Base-by-base conservation (phyloP, 1,140 invertebrate species). In the Eupeodes corollae region DNA sequence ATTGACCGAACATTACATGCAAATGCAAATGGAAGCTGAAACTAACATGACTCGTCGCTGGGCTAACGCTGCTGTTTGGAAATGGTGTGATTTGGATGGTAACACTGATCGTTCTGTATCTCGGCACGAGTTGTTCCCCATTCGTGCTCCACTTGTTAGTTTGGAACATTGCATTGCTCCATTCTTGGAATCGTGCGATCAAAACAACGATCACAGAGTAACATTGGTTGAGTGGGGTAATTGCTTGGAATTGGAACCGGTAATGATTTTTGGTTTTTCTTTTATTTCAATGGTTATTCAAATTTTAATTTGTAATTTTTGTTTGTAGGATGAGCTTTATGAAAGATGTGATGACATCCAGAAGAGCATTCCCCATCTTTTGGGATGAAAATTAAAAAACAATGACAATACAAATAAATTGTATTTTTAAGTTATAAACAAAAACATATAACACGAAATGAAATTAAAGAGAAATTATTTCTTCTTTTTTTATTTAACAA, bases 41-140 rank as follows among this genome's bases (percentile, higher is more conserved):
- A 79, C 76, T 10, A 88, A 90, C 60, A 75, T 86, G 54, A 86
- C 84, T 1, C 73, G 84, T 31, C 78, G 86, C 55, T 93, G 90
- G 87, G 78, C 83, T 6, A 91, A 91, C 64, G 90, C 91, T 12
- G 91, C 91, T 32, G 82, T 96, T 46, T 96, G 92, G 92, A 96
- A 96, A 66, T 96, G 91, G 86, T 95, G 91, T 63, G 91, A 96
- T 65, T 74, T 96, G 39, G 91, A 95, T 67, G 84, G 82, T 14
- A 79, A 90, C 67, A 86, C 88, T 56, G 88, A 93, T 70, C 65
- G 65, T 39, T 75, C 82, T 49, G 88, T 95, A 5, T 93, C 90
- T 5, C 80, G 88, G 33, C 91, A 95, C 72, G 92, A 96, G 70
- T 72, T 96, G 45, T 95, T 96, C 75, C 92, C 92, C 13, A 91